Percentiles rank a stretch among this genome's conserved stretches.
Evolutionary conservation across 2,797 vertebrate genomes (phyloP).

Genomic region (Selene dorsalis): DNA sequence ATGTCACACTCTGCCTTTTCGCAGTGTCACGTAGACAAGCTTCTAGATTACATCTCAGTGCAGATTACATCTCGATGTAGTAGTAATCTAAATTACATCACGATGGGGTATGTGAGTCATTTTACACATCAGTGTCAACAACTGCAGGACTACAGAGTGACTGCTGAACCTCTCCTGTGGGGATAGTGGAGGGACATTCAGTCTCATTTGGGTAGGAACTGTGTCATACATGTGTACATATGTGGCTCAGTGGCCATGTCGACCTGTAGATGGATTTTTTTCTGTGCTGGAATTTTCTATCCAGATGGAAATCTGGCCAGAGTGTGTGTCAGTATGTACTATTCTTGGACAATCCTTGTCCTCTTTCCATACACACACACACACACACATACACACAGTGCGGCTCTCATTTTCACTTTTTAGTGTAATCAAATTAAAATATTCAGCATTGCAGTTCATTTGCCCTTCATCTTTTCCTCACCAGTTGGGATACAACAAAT

Average conservation of each 20-base stretch:
- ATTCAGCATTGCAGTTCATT: slow-evolving; percentile 15
- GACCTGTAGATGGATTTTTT: slow-evolving; percentile 7
- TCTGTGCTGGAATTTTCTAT: not conserved
- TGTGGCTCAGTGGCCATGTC: not conserved
- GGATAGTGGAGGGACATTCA: not conserved
- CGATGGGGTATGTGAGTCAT: not conserved
- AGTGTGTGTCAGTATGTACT: not conserved
- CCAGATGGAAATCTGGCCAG: slow-evolving; percentile 13
- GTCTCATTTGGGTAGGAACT: not conserved
- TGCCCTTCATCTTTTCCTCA: slow-evolving; percentile 14
- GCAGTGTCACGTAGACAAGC: slow-evolving; percentile 12
- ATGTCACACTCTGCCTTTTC: slow-evolving; percentile 32
- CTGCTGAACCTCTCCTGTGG: not conserved
- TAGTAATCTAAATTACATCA: slow-evolving; percentile 16
- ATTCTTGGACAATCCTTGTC: not conserved
- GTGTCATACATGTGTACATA: slow-evolving; percentile 10
- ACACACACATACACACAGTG: not conserved
- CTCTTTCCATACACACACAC: not conserved
- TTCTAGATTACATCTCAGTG: not conserved
- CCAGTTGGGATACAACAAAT: slow-evolving; percentile 39
- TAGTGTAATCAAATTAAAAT: not conserved
- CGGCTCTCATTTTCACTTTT: slow-evolving; percentile 79
- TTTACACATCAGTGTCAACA: slow-evolving; percentile 8
- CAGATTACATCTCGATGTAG: not conserved
- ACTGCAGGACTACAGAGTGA: not conserved